Base-by-base conservation (phyloP, 2,888 invertebrate species). In the Chesias legatella region DNA sequence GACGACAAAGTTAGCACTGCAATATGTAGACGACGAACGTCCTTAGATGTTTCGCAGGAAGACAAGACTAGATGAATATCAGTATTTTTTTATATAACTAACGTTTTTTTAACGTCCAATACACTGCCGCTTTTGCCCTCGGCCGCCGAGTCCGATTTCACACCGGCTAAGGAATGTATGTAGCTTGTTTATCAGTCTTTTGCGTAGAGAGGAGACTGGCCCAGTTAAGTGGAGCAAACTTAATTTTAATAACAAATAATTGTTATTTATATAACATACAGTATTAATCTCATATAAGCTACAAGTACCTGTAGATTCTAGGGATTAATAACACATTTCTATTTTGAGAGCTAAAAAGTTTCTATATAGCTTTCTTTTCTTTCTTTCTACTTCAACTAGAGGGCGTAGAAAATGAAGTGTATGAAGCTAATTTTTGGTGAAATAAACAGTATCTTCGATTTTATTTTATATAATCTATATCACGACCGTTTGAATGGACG, bases 41-140 rank as follows among this genome's bases (percentile, higher is more conserved):
- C 46, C 53, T 49, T 13, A 28, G 43, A 41, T 51, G 53, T 45
- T 54, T 65, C 52, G 65, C 62, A 65, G 78, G 79, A 79, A 80
- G 79, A 79, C 78, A 63, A 67, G 79, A 80, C 80, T 80, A 79
- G 79, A 77, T 68, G 67, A 68, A 59, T 67, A 17, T 17, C 13
- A 51, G 60, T 58, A 62, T 60, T 57, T 44, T 33, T 17, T 40
- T 50, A 45, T 3, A 17, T 36, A 42, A 44, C 45, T 53, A 54
- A 54, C 48, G 48, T 23, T 52, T 44, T 51, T 44, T 39, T 29
- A 56, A 43, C 45, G 53, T 58, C 39, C 51, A 44, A 36, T 54
- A 46, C 57, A 49, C 58, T 60, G 57, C 59, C 59, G 43, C 48
- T 38, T n/a, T 10, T 28, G 40, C 47, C 34, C 22, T 39, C 22